Evolutionary conservation across 2,888 invertebrate genomes (phyloP), one percentile per base, ranked within the genome.

Genomic region (Leucozona laternaria): DNA sequence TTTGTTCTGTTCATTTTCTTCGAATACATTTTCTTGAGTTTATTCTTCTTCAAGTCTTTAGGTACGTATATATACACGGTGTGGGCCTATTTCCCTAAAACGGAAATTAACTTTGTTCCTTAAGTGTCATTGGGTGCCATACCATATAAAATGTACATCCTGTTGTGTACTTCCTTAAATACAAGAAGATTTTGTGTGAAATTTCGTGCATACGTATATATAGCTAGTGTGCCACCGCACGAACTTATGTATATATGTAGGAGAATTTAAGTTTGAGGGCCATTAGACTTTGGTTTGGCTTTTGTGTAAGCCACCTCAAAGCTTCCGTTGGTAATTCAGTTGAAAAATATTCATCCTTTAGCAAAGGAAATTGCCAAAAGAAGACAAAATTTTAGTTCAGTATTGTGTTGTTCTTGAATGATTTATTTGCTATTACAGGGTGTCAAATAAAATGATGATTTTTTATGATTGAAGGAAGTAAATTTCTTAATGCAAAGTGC

Each of bases 101-200:
- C 64, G 84, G 84, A 84, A 84, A 79, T 84, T 84, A 79, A 76
- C 71, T 79, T 84, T 79, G 71, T 76, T 76, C 53, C 62, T 48
- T 34, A 79, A 75, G 77, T 75, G 75, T 82, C 66, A 77, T 57
- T 60, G 64, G 34, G 45, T 70, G 75, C 34, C 70, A 62, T 62
- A 68, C 57, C 50, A 57, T 28, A 20, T 48, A 48, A 37, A 55
- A 72, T 13, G 71, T 10, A 57, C n/a, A 55, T 5, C 37, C 28
- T 25, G 22, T 25, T 31, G 31, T 31, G 20, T 20, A 48, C 8
- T 11, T 57, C 31, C 17, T 53, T 50, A 45, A 7, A 53, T 25
- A 43, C n/a, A 20, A 28, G 55, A 15, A 28, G 50, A 66, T 58
- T 50, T 15, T 62, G 62, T 22, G 15, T 8, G 62, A 62, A 62